Percentiles rank a stretch among this genome's conserved stretches.
phyloP scores from a whole-genome alignment of 2,797 vertebrate species.

The Caiman crocodilus region DNA sequence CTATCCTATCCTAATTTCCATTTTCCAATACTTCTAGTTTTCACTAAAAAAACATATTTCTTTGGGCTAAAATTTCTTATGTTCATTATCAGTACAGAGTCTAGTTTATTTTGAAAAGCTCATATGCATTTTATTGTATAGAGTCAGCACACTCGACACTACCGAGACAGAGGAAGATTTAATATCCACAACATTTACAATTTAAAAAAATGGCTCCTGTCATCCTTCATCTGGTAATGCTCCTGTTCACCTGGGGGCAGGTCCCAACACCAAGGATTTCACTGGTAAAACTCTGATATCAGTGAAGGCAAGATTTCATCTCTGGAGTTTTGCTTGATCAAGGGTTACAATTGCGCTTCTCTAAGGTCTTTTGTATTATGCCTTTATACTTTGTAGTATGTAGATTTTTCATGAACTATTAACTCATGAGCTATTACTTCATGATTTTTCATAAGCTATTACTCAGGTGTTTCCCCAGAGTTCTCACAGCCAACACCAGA shows the following conservation, averaged over 20 bases:
- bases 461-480: too few species aligned
- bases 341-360: not conserved
- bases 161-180: not conserved
- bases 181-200: not conserved
- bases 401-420: too few species aligned
- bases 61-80: not conserved
- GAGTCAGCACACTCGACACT: not conserved
- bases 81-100: not conserved
- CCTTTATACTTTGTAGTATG: not conserved
- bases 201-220: not conserved
- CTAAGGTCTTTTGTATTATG: not conserved
- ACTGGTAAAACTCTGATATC: not conserved
- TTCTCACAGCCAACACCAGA: too few species aligned
- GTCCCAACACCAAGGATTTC: not conserved
- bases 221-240: not conserved
- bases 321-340: not conserved
- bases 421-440: too few species aligned
- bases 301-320: fast-evolving
- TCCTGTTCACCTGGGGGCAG: fast-evolving
- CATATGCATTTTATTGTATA: not conserved
- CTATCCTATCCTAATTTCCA: not conserved
- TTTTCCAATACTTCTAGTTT: not conserved
- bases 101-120: not conserved
- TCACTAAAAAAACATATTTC: not conserved
- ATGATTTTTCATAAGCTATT: too few species aligned